phyloP scores from a whole-genome alignment of 2,888 invertebrate species.

The Polymixis flavicincta region DNA sequence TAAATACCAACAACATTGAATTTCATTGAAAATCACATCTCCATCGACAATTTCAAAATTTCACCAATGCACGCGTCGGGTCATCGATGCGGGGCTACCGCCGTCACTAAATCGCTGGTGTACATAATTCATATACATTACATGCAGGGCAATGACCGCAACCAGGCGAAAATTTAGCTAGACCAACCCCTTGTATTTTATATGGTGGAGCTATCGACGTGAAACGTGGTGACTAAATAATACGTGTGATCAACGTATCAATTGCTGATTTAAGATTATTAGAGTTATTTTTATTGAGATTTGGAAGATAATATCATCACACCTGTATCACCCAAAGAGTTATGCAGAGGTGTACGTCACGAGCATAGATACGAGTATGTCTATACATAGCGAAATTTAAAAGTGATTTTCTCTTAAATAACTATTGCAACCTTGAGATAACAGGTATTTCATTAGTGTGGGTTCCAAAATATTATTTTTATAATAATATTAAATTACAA shows the following conservation, averaged over 20 bases:
- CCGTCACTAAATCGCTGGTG: slow-evolving; percentile 43
- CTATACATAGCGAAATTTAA: too few species aligned
- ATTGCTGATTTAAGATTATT: background rate
- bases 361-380: too few species aligned
- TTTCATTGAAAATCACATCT: slow-evolving; percentile 8
- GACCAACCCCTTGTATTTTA: slow-evolving; percentile 42
- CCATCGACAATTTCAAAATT: slow-evolving; percentile 40
- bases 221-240: slow-evolving; percentile 34
- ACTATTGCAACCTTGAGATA: too few species aligned
- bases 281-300: background rate
- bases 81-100: slow-evolving; percentile 20
- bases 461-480: too few species aligned
- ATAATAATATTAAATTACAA: too few species aligned
- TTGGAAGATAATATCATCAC: background rate
- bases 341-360: background rate
- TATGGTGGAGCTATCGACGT: slow-evolving; percentile 15
- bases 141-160: slow-evolving; percentile 37
- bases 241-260: background rate
- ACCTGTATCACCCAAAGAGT: background rate
- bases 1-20: background rate
- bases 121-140: slow-evolving; percentile 61
- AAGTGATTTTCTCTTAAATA: too few species aligned
- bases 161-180: slow-evolving; percentile 34
- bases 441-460: too few species aligned
- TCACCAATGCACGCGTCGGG: slow-evolving; percentile 31